Evolutionary conservation across 2,113 vertebrate genomes (phyloP).

Genomic region (Limnothrissa miodon): DNA sequence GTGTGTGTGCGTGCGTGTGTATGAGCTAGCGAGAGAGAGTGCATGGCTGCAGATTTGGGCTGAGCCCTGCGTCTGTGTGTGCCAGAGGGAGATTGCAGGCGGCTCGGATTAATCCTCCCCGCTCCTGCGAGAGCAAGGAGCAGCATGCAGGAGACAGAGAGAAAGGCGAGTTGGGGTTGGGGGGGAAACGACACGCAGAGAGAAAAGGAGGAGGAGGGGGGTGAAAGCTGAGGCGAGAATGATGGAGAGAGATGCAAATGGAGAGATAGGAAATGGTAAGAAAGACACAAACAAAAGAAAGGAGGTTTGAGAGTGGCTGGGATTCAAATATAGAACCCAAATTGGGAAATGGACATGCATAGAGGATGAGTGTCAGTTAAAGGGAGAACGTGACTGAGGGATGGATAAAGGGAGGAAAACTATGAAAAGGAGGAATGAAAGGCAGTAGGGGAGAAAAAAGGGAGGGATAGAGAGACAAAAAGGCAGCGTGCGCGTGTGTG

Average conservation of each 20-base stretch:
- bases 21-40: background rate
- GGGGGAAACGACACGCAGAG: background rate
- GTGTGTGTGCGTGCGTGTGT: background rate
- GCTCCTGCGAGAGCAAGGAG: constrained; percentile 31
- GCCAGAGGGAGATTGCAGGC: constrained; percentile 41
- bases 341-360: background rate
- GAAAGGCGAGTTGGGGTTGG: background rate
- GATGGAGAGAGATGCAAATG: constrained; percentile 13
- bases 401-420: background rate
- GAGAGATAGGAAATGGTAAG: background rate
- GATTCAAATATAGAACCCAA: background rate
- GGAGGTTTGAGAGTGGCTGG: background rate
- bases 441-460: background rate
- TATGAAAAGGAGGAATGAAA: background rate
- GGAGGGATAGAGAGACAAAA: background rate
- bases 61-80: constrained; percentile 33
- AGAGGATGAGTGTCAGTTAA: background rate
- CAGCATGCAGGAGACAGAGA: constrained; percentile 17
- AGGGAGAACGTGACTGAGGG: background rate
- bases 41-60: constrained; percentile 26
- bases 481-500: background rate
- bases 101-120: constrained; percentile 49
- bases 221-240: background rate
- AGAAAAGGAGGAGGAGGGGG: background rate
- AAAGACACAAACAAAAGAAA: background rate